Base-by-base conservation (phyloP, 1,140 invertebrate species). In the Episyrphus balteatus region DNA sequence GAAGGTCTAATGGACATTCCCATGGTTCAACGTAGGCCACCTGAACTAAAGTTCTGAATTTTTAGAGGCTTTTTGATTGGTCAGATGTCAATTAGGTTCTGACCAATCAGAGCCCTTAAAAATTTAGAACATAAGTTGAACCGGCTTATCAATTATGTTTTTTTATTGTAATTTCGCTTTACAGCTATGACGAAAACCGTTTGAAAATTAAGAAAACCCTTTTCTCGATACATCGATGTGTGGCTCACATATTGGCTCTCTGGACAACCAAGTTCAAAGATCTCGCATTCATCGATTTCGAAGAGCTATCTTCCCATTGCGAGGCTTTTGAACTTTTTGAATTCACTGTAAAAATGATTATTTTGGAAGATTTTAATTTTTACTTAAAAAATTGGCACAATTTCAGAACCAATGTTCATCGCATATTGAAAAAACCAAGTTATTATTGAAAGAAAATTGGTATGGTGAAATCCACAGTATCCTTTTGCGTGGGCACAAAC, bases 181-280 rank as follows among this genome's bases (percentile, higher is more conserved):
- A 58, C 19, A 72, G 67, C 14, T 79, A 73, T 52, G 54, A 74
- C 38, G 58, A 61, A 47, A 70, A 73, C 43, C 64, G 69, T 47
- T 63, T 65, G 41, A 61, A 70, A 47, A 65, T 84, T 30, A 66
- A 73, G 15, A 78, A 72, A 54, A 80, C 80, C 58, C 73, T 94
- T 1, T 80, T 90, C 61, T 75, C 81, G 18, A 83, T 88, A 45
- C 90, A 92, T 71, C 82, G 84, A 0, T 88, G 86, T 57, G 79
- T 94, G 55, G 75, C 80, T 36, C 84, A 84, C 62, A 76, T 91
- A 10, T 66, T 92, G 39, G 80, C 88, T 56, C 74, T 91, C 18
- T 94, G 90, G 90, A 80, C 82, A 52, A 45, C 56, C 14, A 64
- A 62, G 39, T 68, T 55, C 51, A 70, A 62, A 50, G 54, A 58